Evolutionary conservation across 2,113 vertebrate species (phyloP).

Genomic region (Cathartes aura): DNA sequence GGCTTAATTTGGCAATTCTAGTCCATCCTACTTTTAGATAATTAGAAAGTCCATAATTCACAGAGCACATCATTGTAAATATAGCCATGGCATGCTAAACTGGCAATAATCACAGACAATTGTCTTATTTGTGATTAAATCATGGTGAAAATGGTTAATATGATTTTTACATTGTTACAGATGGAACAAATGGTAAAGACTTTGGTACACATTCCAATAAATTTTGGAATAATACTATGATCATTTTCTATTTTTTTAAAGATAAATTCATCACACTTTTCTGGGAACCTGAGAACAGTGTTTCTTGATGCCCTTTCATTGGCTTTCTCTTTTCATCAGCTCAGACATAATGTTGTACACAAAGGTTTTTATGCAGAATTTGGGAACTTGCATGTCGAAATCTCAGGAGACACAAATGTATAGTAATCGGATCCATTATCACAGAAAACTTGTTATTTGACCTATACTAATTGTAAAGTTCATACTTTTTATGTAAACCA

Average conservation of each 20-base stretch:
- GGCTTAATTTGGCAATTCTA: neutral
- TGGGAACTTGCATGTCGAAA: neutral
- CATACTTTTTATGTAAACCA: neutral
- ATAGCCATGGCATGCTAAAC: neutral
- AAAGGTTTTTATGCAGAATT: neutral
- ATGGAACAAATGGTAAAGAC: neutral
- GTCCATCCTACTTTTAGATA: neutral
- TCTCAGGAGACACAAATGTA: neutral
- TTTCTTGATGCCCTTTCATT: neutral
- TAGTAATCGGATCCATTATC: neutral
- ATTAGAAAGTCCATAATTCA: neutral
- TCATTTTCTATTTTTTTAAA: neutral
- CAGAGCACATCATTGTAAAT: neutral
- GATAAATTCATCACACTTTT: neutral
- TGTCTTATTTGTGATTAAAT: neutral
- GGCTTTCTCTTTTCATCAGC: neutral
- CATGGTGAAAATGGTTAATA: neutral
- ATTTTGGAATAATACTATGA: neutral
- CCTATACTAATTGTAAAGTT: neutral
- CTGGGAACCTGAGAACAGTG: neutral
- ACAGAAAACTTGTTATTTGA: slow-evolving; percentile 11
- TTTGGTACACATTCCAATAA: neutral
- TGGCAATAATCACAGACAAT: neutral
- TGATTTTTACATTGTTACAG: neutral
- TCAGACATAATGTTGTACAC: neutral